Conservation (phyloP, 2,797 vertebrate species). For the Furcifer pardalis region DNA sequence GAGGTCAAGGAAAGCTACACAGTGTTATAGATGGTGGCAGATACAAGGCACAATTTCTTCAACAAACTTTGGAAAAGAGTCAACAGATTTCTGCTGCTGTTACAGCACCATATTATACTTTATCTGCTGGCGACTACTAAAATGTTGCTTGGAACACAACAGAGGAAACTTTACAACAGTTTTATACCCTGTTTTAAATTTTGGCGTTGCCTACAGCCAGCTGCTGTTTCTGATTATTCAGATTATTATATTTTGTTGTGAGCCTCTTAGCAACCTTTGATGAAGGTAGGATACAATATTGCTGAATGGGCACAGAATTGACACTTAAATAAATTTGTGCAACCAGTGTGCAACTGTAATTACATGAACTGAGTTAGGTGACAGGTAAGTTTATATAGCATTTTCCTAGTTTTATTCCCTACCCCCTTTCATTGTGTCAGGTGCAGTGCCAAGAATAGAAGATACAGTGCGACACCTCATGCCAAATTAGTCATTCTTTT, state of each 20-base stretch:
- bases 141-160: slow-evolving; percentile 7
- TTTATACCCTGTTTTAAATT: slow-evolving; percentile 13
- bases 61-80: neutral
- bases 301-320: neutral
- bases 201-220: neutral
- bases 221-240: slow-evolving; percentile 12
- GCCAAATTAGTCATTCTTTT: neutral
- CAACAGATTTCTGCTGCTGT: neutral
- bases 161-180: neutral
- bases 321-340: neutral
- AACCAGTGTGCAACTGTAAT: neutral
- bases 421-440: neutral
- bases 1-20: neutral
- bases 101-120: neutral
- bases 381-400: neutral
- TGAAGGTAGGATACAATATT: neutral
- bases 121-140: neutral
- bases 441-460: neutral
- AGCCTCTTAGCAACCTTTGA: slow-evolving; percentile 1
- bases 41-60: neutral
- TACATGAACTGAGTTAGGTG: neutral
- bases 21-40: neutral
- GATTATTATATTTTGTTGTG: slow-evolving; percentile 9
- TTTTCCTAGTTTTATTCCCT: neutral
- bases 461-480: neutral